A percentile compares a stretch with the other conserved stretches of the same genome.
Conservation (phyloP, 2,797 vertebrate species). For the Argya squamiceps region DNA sequence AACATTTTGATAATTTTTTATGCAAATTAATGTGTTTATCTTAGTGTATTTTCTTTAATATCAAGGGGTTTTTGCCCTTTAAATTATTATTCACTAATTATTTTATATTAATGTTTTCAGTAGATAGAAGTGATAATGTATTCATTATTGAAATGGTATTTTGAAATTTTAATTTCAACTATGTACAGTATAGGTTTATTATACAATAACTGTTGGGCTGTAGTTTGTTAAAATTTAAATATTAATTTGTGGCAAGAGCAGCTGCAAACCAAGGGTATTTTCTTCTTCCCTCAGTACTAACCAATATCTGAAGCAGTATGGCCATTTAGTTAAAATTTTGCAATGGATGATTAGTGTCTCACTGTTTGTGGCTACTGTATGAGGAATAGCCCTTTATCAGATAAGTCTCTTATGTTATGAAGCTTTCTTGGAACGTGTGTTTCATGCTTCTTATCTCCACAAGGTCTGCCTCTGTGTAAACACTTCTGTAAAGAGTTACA, state of each 20-base stretch:
- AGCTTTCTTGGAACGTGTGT: not conserved
- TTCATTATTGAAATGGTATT: not conserved
- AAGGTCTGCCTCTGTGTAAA: not conserved
- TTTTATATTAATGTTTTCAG: not conserved
- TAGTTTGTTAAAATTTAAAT: not conserved
- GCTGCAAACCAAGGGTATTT: not conserved
- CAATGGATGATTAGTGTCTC: not conserved
- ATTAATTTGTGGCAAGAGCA: not conserved
- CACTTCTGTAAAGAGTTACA: not conserved
- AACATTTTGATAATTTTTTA: not conserved
- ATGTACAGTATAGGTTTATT: not conserved
- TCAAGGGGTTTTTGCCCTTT: rapidly evolving
- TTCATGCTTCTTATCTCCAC: not conserved
- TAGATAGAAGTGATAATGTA: not conserved
- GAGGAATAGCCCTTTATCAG: not conserved
- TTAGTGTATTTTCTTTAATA: not conserved
- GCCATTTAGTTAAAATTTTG: not conserved
- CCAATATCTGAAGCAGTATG: not conserved
- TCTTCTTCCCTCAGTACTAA: not conserved
- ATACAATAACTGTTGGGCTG: rapidly evolving
- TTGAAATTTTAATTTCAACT: not conserved
- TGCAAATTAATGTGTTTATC: not conserved
- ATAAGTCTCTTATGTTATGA: not conserved
- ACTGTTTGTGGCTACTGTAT: not conserved
- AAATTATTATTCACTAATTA: not conserved